Base-by-base conservation (phyloP, 92 coral and sea anemone species). In the Porites divaricata region DNA sequence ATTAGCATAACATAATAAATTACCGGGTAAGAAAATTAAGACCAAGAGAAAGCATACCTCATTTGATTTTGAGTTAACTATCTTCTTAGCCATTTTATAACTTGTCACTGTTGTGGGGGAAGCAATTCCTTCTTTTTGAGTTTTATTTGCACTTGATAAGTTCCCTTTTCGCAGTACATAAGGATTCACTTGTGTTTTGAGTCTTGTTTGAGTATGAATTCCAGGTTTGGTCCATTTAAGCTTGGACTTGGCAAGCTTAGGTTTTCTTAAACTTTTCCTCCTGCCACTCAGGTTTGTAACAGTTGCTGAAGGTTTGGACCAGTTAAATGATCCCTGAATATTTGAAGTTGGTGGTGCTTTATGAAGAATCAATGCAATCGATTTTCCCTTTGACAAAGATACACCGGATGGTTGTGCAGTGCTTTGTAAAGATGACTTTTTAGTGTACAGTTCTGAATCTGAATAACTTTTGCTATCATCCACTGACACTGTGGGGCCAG, bases 141-240 rank as follows among this genome's bases (percentile, higher is more conserved):
- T 7, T 16, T 35, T 16, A 23, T 45, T 72, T 22, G 63, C 57
- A 41, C 72, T 50, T 48, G 50, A 41, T 17, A 10, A 7, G 26
- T 50, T 82, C 48, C 67, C 78, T 63, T 63, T 82, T 51, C 51
- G 63, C 54, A 82, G 13, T 15, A 82, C 79, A 52, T 72, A 82
- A 20, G 79, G 72, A 63, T 82, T 82, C 28, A 16, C 59, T 73
- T 41, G 56, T 19, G n/a, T 25, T 59, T 72, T 72, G 9, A 1
- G 20, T 24, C 67, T 69, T 15, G 51, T 0, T 57, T 81, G 70
- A 81, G 56, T 20, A 16, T n/a, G 17, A 69, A 48, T 25, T 73
- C 88, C 80, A 48, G 83, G 85, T 62, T 87, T 87, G 63, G 87
- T 74, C 93, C 93, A 90, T 63, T 90, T 90, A 13, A 90, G 89